Conservation (phyloP, 2,888 invertebrate species). For the Yponomeuta sedellus region DNA sequence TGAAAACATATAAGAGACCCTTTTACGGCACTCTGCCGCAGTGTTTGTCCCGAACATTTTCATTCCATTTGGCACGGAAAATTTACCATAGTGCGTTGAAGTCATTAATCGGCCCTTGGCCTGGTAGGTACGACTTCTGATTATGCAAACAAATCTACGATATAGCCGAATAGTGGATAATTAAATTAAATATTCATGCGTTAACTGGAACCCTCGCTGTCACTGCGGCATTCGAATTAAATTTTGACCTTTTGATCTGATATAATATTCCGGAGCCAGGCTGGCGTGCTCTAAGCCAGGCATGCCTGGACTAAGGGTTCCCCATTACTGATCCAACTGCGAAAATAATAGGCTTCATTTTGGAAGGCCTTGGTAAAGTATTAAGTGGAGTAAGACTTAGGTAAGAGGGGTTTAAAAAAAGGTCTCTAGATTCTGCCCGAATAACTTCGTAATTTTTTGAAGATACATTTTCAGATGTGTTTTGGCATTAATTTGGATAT, state of each 20-base stretch:
- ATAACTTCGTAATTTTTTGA: too few species aligned
- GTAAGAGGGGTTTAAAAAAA: too few species aligned
- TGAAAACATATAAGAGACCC: too few species aligned
- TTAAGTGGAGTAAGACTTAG: background rate
- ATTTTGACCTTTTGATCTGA: background rate
- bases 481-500: too few species aligned
- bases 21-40: too few species aligned
- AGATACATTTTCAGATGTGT: too few species aligned
- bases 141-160: constrained; percentile 3
- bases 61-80: too few species aligned
- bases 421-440: background rate
- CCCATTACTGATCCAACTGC: background rate
- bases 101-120: too few species aligned
- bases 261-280: background rate
- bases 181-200: constrained; percentile 3
- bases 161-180: constrained; percentile 1
- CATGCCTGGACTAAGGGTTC: background rate
- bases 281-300: background rate
- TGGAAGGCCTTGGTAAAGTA: background rate
- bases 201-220: background rate
- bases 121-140: background rate
- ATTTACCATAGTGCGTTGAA: too few species aligned
- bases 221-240: background rate
- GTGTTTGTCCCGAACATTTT: too few species aligned
- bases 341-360: background rate